Percentiles rank a stretch among this genome's conserved stretches.
Evolutionary conservation across 2,888 invertebrate species (phyloP).

Genomic region (Eulithis prunata): DNA sequence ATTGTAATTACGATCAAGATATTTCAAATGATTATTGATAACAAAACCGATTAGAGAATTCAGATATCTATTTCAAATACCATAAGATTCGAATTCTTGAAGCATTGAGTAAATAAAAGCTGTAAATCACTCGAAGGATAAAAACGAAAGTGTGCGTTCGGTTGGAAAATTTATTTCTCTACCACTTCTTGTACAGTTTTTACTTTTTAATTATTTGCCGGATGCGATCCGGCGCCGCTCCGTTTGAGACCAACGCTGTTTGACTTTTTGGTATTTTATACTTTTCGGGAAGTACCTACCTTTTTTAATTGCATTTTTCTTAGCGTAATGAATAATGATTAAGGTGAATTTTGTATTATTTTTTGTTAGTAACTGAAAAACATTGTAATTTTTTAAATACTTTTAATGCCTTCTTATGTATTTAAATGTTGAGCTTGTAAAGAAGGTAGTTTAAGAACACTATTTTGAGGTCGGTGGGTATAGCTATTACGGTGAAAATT

Average conservation of each 20-base stretch:
- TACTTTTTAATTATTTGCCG: constrained; percentile 80
- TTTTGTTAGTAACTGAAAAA: not conserved
- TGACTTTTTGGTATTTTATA: constrained; percentile 55
- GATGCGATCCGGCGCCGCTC: constrained; percentile 65
- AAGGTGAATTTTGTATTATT: not conserved
- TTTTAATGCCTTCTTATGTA: too few species aligned
- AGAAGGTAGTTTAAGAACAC: too few species aligned
- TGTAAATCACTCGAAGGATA: constrained; percentile 71
- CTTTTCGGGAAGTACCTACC: constrained; percentile 12
- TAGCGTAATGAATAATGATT: constrained; percentile 6
- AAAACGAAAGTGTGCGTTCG: constrained; percentile 75
- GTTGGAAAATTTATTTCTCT: constrained; percentile 77
- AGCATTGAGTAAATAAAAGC: constrained; percentile 13
- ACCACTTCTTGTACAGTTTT: constrained; percentile 73
- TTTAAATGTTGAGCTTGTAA: too few species aligned
- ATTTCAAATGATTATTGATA: not conserved
- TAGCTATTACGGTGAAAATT: too few species aligned
- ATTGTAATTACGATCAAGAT: constrained; percentile 28
- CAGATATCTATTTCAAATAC: constrained; percentile 3
- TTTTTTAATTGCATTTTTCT: constrained; percentile 30
- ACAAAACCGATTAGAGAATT: not conserved
- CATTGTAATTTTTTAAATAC: too few species aligned
- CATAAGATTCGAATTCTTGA: constrained; percentile 22
- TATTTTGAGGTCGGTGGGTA: too few species aligned
- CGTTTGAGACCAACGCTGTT: constrained; percentile 64